Evolutionary conservation across 2,888 invertebrate species (phyloP).

Genomic region (Eupithecia tripunctaria): DNA sequence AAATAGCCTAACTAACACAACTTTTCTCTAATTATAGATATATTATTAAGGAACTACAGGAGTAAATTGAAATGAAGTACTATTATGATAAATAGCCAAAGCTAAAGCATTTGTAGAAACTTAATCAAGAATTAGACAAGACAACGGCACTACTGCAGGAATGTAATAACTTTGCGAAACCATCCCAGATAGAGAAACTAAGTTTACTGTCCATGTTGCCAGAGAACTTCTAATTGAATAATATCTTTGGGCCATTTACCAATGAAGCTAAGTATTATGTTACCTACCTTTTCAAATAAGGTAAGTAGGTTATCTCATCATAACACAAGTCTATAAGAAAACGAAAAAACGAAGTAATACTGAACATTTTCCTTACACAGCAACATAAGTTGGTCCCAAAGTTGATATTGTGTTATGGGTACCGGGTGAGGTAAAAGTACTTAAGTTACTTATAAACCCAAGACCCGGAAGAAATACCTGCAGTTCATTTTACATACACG

Average conservation of each 20-base stretch:
- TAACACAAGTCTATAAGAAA: not conserved
- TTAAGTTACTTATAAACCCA: not conserved
- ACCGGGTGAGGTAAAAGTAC: not conserved
- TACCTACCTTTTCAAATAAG: not conserved
- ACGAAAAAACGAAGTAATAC: not conserved
- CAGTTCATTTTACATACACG: too few species aligned
- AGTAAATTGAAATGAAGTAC: not conserved
- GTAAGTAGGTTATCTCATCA: not conserved
- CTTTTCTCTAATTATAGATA: too few species aligned
- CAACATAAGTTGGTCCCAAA: not conserved
- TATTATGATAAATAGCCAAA: not conserved
- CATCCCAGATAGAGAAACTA: slow-evolving; percentile 51
- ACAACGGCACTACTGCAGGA: slow-evolving; percentile 43
- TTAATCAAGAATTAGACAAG: slow-evolving; percentile 57
- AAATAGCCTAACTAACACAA: too few species aligned
- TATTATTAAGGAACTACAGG: too few species aligned
- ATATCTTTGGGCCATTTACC: slow-evolving; percentile 29
- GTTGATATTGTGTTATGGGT: not conserved
- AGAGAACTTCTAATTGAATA: slow-evolving; percentile 36
- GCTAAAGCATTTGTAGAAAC: slow-evolving; percentile 5
- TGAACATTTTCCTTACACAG: not conserved
- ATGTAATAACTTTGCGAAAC: slow-evolving; percentile 60
- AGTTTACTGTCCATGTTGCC: slow-evolving; percentile 47
- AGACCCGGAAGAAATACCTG: not conserved
- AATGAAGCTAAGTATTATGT: not conserved